A percentile compares a stretch with the other conserved stretches of the same genome.
These are phyloP conservation scores for Quadroppia sp. DNA, from an alignment of 2,888 invertebrate species.

Conservation along the genomic window DNA sequence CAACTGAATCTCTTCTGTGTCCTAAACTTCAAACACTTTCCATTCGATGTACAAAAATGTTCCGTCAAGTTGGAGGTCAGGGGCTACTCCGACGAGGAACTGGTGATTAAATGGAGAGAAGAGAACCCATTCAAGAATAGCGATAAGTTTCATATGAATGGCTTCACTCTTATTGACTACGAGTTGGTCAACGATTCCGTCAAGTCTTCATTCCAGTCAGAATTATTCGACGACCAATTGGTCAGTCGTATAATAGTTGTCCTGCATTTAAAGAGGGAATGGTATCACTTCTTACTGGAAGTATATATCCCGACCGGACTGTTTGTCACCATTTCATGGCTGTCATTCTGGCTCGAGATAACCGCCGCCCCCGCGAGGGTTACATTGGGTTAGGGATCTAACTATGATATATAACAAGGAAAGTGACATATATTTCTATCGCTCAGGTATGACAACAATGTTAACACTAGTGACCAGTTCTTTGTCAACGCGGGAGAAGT, in stretches of 20 bases:
- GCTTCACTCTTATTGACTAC: constrained; percentile 27
- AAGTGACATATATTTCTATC: no score
- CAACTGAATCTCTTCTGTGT: constrained; percentile 37
- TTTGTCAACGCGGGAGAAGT: constrained; percentile 47
- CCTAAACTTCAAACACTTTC: constrained; percentile 28
- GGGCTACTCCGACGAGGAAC: constrained; percentile 27
- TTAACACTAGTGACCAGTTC: constrained; percentile 47
- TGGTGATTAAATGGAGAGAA: constrained; percentile 44
- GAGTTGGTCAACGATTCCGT: constrained; percentile 29
- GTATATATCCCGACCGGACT: constrained; percentile 46
- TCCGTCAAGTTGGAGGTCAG: constrained; percentile 17
- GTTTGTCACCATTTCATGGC: constrained; percentile 48
- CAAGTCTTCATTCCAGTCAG: not conserved
- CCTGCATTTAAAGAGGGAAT: constrained; percentile 46
- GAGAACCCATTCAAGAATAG: constrained; percentile 38
- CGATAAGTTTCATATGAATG: constrained; percentile 36
- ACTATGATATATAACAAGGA: no score
- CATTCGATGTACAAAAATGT: constrained; percentile 35
- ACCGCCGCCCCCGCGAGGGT: constrained; percentile 48
- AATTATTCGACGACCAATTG: not conserved
- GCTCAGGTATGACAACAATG: constrained; percentile 46
- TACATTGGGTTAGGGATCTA: constrained; percentile 41
- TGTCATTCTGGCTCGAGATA: constrained; percentile 48
- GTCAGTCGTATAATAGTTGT: constrained; percentile 45
- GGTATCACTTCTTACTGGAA: constrained; percentile 47